Evolutionary conservation across 2,113 vertebrate species (phyloP).

Genomic region (Campylomormyrus tamandua): DNA sequence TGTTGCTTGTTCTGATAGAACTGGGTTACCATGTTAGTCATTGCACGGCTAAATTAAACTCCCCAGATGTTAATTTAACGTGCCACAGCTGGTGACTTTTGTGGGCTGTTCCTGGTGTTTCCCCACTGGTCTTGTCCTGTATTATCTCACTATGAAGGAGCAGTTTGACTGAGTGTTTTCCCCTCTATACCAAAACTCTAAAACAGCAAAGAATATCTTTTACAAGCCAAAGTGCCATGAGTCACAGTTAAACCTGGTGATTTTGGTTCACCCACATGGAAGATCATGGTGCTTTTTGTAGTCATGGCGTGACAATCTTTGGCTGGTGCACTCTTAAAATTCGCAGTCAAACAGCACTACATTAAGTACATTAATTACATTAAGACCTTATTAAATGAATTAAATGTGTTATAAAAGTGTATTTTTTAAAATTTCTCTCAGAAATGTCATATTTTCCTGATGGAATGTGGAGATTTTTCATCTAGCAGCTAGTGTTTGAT

Average conservation of each 20-base stretch:
- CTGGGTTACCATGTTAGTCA: background rate
- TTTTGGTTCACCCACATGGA: constrained; percentile 14
- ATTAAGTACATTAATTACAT: background rate
- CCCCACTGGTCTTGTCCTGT: background rate
- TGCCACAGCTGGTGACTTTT: background rate
- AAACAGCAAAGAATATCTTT: constrained; percentile 18
- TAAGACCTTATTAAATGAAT: constrained; percentile 19
- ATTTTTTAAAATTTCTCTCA: constrained; percentile 15
- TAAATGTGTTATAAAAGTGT: background rate
- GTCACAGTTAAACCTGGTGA: constrained; percentile 16
- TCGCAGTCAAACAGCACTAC: background rate
- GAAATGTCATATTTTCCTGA: constrained; percentile 29
- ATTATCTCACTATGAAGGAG: background rate
- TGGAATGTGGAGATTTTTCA: constrained; percentile 20
- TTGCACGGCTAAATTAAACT: background rate
- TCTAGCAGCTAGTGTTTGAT: constrained; percentile 9
- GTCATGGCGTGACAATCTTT: constrained; percentile 15
- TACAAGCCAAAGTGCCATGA: constrained; percentile 43
- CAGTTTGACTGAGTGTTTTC: constrained; percentile 15
- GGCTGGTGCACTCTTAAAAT: constrained; percentile 15
- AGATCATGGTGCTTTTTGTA: constrained; percentile 37
- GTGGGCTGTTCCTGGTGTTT: background rate
- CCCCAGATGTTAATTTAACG: background rate
- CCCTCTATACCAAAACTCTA: constrained; percentile 34
- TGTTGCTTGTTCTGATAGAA: background rate